Base-by-base conservation (phyloP, 2,113 vertebrate genomes). In the Cepphus grylle region DNA sequence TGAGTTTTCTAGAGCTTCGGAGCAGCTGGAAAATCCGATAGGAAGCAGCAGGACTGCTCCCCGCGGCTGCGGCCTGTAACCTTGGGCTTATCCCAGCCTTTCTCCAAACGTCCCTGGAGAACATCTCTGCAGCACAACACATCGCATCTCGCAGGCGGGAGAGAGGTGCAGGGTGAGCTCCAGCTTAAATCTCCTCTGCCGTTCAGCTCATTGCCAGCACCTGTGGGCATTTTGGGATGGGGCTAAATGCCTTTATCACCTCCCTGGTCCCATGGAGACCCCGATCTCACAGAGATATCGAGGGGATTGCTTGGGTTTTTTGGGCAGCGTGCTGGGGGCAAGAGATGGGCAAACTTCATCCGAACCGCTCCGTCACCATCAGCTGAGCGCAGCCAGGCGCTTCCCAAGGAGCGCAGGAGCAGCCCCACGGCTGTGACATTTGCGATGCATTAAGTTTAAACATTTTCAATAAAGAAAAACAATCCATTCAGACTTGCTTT, bases 401-500 rank as follows among this genome's bases (percentile, higher is more conserved):
- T n/a, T 86, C 70, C 43, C 86, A 2, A 42, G 8, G 36, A 36
- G 65, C n/a, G 6, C 5, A 40, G 92, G 36, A 71, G 42, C 79
- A 67, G 59, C 55, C 91, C 90, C 40, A 3, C 2, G 77, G 67
- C 9, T 6, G 63, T 86, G 94, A 90, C 91, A 93, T 97, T 96
- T 94, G 95, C 91, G 30, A 97, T 73, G 93, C 96, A 96, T 95
- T 96, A 96, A 95, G 90, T 96, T 96, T 97, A 94, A 98, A 96
- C 95, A 90, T 97, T 97, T 97, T 97, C 97, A 92, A 96, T 97
- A 96, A 97, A 94, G 96, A 90, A 95, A 95, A 96, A 96, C 94
- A 96, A 97, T 86, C 93, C 42, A 4, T 90, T 91, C 94, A 27
- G 80, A 85, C 58, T 70, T 67, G 85, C 93, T 93, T 86, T 86